Percentiles rank a stretch among this genome's conserved stretches.
Evolutionary conservation across 2,797 vertebrate genomes (phyloP).

Genomic region (Eurystomus glaucurus): DNA sequence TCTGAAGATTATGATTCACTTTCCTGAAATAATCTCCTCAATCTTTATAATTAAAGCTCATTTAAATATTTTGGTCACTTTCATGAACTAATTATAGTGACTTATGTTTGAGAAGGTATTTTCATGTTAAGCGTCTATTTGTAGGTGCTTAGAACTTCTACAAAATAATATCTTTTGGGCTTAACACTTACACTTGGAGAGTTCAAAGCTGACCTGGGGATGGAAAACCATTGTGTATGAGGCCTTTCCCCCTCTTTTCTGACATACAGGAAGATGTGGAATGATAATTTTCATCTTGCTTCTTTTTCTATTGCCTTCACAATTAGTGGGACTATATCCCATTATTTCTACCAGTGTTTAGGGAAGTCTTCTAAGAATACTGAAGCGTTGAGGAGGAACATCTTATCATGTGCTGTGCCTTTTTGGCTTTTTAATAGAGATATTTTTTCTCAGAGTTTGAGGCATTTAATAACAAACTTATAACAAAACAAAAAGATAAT

Average conservation of each 20-base stretch:
- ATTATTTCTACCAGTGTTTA: background rate
- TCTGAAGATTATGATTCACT: constrained; percentile 7
- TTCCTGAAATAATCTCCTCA: constrained; percentile 17
- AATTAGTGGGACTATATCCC: background rate
- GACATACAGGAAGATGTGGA: background rate
- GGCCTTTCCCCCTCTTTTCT: background rate
- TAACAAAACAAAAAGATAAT: background rate
- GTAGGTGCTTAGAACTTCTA: background rate
- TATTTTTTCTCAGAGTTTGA: background rate
- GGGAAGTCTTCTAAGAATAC: background rate
- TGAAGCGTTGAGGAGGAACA: background rate
- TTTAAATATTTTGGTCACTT: constrained; percentile 63
- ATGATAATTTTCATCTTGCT: background rate
- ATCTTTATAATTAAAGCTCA: constrained; percentile 45
- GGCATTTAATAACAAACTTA: background rate
- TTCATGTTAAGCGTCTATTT: constrained; percentile 32
- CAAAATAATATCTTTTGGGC: background rate
- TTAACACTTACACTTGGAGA: background rate
- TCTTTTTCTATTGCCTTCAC: background rate
- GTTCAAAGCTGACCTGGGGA: background rate
- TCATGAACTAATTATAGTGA: constrained; percentile 42
- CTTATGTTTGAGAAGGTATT: background rate
- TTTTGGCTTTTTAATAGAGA: background rate
- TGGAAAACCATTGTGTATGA: background rate
- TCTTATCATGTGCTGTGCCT: background rate